Percentiles rank a stretch among this genome's conserved stretches.
Conservation (phyloP, 2,888 invertebrate genomes). For the Cephus rjabovi region DNA sequence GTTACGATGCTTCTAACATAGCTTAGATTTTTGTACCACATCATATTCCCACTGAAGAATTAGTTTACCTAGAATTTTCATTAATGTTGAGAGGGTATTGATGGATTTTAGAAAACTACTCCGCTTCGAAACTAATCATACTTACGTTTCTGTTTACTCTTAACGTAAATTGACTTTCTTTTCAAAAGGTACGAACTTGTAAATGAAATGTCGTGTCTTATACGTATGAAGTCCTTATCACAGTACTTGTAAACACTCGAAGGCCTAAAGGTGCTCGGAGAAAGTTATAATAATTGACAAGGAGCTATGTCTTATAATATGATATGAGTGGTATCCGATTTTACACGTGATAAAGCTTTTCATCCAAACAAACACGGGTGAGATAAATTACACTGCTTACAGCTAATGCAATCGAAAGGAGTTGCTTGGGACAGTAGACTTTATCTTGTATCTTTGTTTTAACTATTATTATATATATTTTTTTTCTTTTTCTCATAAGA, state of each 20-base stretch:
- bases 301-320: background rate
- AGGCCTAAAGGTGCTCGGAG: background rate
- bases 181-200: background rate
- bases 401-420: slow-evolving; percentile 47
- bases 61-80: background rate
- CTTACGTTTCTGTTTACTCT: background rate
- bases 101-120: no score
- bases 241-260: background rate
- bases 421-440: slow-evolving; percentile 35
- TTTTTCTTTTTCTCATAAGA: background rate
- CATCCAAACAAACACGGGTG: background rate
- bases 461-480: background rate
- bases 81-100: no score
- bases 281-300: background rate
- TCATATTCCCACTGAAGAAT: background rate
- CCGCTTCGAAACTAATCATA: background rate
- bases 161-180: background rate
- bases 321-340: no score
- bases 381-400: slow-evolving; percentile 47
- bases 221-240: no score
- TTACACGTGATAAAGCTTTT: background rate
- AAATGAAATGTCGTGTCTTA: background rate
- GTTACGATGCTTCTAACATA: background rate
- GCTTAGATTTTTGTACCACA: background rate
- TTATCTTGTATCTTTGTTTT: slow-evolving; percentile 31